These are phyloP conservation scores for Parazoanthus darwini DNA, from an alignment of 92 coral and sea anemone genomes.

Conservation along the genomic window DNA sequence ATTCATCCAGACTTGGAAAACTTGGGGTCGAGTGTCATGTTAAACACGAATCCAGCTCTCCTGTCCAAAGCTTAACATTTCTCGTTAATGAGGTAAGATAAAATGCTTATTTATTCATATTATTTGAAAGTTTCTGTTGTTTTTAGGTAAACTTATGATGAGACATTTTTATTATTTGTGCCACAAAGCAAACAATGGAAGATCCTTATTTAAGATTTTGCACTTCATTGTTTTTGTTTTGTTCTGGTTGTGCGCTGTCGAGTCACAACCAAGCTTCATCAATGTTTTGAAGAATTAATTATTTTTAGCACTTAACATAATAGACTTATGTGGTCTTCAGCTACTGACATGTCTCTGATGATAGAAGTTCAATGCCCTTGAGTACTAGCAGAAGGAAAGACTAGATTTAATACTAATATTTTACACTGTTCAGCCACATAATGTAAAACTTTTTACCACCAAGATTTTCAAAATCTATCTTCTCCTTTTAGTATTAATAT, in stretches of 20 bases:
- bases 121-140: neutral
- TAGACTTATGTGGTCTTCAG: neutral
- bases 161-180: neutral
- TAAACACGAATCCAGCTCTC: constrained; percentile 74
- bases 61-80: constrained; percentile 75
- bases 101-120: neutral
- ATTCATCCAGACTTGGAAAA: constrained; percentile 70
- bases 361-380: neutral
- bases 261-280: neutral
- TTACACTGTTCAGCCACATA: neutral
- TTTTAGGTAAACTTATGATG: neutral
- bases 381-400: neutral
- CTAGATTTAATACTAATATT: neutral
- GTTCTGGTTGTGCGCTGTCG: neutral
- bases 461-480: too few species aligned
- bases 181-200: neutral
- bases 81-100: constrained; percentile 85
- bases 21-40: constrained; percentile 91
- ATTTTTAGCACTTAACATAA: neutral
- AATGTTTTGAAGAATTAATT: neutral
- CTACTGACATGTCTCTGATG: neutral
- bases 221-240: neutral
- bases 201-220: neutral
- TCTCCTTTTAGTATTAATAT: too few species aligned
- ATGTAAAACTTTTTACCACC: too few species aligned